These are phyloP conservation scores for Synanthedon myopaeformis DNA, from an alignment of 2,888 invertebrate genomes.

Conservation along the genomic window DNA sequence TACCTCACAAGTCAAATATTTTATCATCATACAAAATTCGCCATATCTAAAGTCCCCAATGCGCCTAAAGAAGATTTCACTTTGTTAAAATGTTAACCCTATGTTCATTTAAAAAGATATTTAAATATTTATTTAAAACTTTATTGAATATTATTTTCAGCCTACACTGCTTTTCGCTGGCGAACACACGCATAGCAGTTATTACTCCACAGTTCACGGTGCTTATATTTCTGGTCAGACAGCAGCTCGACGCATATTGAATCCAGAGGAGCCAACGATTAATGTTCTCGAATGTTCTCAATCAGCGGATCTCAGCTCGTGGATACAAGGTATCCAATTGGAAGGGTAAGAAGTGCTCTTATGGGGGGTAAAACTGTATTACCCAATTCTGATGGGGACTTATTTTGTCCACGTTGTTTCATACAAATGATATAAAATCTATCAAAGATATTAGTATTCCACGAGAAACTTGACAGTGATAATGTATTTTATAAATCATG, in stretches of 20 bases:
- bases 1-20: too few relatives aligned
- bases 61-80: too few relatives aligned
- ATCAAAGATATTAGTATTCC: too few relatives aligned
- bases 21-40: too few relatives aligned
- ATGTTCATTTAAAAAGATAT: too few relatives aligned
- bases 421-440: too few relatives aligned
- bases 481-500: too few relatives aligned
- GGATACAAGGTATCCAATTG: conserved; percentile 89
- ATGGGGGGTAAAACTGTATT: conserved; percentile 6
- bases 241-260: conserved; percentile 80
- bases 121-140: too few relatives aligned
- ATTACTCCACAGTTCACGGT: conserved; percentile 96
- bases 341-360: conserved; percentile 50
- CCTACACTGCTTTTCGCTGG: conserved; percentile 91
- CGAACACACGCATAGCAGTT: conserved; percentile 94
- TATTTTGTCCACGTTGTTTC: too few relatives aligned
- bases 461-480: too few relatives aligned
- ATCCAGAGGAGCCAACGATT: conserved; percentile 73
- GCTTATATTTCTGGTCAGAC: conserved; percentile 89
- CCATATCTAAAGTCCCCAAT: too few relatives aligned
- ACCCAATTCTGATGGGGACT: conserved; percentile 1
- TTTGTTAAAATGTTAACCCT: too few relatives aligned
- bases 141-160: conserved; percentile 53
- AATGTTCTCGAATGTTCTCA: conserved; percentile 79
- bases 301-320: conserved; percentile 85